Evolutionary conservation across 2,797 vertebrate genomes (phyloP).

Genomic region (Acanthis flammea): DNA sequence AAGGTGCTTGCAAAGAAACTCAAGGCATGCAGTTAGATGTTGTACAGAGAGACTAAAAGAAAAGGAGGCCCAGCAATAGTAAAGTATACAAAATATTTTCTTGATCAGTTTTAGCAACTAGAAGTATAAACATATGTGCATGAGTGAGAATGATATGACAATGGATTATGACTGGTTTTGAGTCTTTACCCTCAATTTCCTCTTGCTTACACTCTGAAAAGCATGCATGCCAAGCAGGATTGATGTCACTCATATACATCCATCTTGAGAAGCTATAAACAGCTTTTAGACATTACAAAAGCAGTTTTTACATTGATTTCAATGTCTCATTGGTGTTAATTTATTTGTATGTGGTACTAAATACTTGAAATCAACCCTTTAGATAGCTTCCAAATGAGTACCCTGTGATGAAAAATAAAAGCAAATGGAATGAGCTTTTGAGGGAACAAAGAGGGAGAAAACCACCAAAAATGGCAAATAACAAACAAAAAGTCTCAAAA

Average conservation of each 20-base stretch:
- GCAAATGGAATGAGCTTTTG: background rate
- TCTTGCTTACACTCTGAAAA: conserved; percentile 9
- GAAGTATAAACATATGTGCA: background rate
- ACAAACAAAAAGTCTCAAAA: background rate
- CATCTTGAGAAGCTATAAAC: background rate
- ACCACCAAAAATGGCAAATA: background rate
- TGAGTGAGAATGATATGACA: background rate
- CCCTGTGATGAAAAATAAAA: background rate
- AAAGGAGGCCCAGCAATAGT: background rate
- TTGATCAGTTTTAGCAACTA: background rate
- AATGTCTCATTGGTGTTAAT: background rate
- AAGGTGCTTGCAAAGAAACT: background rate
- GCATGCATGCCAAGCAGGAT: background rate
- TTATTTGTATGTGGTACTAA: background rate
- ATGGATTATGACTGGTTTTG: background rate
- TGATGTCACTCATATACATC: background rate
- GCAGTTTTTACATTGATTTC: background rate
- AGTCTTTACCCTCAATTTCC: conserved; percentile 17
- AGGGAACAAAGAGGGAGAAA: background rate
- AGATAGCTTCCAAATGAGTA: background rate
- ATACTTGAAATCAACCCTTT: background rate
- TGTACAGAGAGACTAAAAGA: background rate
- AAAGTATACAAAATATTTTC: conserved; percentile 10
- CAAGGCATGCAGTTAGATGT: accelerated
- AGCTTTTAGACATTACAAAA: background rate